Percentiles rank a stretch among this genome's conserved stretches.
Evolutionary conservation across 1,140 invertebrate genomes (phyloP).

Genomic region (Epicauta chinensis): DNA sequence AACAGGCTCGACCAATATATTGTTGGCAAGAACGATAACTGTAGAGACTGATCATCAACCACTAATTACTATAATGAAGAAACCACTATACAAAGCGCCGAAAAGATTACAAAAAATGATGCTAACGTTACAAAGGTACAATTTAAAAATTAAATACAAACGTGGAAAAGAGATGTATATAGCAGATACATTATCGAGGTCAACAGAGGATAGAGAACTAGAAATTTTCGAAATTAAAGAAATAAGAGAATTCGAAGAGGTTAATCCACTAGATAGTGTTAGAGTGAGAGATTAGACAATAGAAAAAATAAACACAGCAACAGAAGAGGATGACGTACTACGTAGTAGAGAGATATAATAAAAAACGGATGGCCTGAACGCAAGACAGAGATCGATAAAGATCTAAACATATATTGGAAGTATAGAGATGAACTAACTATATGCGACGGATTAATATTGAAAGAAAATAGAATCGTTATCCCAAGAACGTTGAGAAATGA

Average conservation of each 20-base stretch:
- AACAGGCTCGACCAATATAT: constrained; percentile 36
- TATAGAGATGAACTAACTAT: neutral
- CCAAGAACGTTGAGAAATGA: neutral
- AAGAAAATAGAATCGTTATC: neutral
- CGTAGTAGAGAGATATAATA: neutral
- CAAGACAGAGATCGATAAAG: neutral
- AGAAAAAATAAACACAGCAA: neutral
- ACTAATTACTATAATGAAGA: constrained; percentile 28
- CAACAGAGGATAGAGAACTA: neutral
- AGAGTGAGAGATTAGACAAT: neutral
- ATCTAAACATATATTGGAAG: neutral
- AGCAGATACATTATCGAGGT: neutral
- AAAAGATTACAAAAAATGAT: constrained; percentile 28
- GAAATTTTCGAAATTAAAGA: neutral
- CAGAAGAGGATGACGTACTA: neutral
- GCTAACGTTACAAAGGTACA: constrained; percentile 28
- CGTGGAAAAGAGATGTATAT: neutral
- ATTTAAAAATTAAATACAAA: constrained; percentile 3
- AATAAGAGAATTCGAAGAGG: neutral
- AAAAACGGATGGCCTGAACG: neutral
- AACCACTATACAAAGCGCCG: constrained; percentile 22
- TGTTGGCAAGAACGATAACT: constrained; percentile 27
- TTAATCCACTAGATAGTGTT: no score
- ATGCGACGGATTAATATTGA: neutral
- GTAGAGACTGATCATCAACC: constrained; percentile 35